Base-by-base conservation (phyloP, 2,797 vertebrate genomes). In the Avahi laniger region DNA sequence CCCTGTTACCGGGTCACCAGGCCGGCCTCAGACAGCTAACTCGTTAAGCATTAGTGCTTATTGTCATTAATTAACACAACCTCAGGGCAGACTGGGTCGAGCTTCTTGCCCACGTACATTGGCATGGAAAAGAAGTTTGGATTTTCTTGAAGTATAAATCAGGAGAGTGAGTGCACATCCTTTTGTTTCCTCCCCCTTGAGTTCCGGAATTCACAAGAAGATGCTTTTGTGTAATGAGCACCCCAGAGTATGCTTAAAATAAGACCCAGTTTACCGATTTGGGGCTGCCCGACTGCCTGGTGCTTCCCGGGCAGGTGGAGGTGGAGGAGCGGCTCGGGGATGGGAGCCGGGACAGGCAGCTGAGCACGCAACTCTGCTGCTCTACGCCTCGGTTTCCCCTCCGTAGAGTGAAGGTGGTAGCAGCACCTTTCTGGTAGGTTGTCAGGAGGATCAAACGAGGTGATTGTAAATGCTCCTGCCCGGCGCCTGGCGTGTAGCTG, bases 91-190 rank as follows among this genome's bases (percentile, higher is more conserved):
- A 22, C 12, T 0, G 43, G 76, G n/a, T 22, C 20, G 22, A 41
- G 38, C 33, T 15, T 41, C 35, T 35, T 7, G 3, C 26, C 26
- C 69, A n/a, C 0, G 0, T 2, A 10, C 33, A 9, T 81, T 48
- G 59, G 18, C 7, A 0, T 59, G 65, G 86, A 65, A 65, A 65
- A 65, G 7, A 65, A 65, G 63, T 65, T 65, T 65, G 61, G 72
- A 41, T 67, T 84, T 93, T 89, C 78, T 88, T 18, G 1, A 76
- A 88, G 81, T 50, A 69, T 52, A 30, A 70, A 82, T 81, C 14
- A n/a, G 46, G 41, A 84, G 61, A 67, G 20, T 4, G 61, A 67
- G 20, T 4, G 7, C 33, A 22, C 7, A 33, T 73, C 18, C 8
- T 81, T 18, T 52, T 43, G 35, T 11, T 83, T 61, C 38, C 50